Evolutionary conservation across 2,113 vertebrate species (phyloP), one percentile per base, ranked within the genome.

Genomic region (Lamprotornis superbus): DNA sequence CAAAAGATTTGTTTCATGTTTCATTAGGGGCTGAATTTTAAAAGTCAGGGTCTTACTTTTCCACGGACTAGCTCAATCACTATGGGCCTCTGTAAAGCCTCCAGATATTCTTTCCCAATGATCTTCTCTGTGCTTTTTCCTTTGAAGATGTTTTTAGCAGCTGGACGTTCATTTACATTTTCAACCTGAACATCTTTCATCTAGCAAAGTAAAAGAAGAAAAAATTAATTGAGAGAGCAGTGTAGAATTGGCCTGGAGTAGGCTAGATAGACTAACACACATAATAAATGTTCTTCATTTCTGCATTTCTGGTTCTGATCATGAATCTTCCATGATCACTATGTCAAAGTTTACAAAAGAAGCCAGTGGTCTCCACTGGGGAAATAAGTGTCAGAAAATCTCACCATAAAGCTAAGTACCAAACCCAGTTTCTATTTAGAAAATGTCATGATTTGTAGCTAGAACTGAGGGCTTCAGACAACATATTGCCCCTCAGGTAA

Each of bases 1-100:
- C 31, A 56, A 84, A 92, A 68, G 4, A 55, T 74, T 77, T 85
- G 27, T 71, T 37, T 64, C 17, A 13, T 23, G 24, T 88, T 88
- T 76, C 27, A 21, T 61, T 24, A 69, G 44, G 12, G 15, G 80
- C 1, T 59, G 37, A 73, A 80, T 52, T 92, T 95, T 76, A 85
- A 93, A 94, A 92, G 17, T 63, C 2, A 21, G 20, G 25, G 30
- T 49, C 97, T 98, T 98, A 99, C 99, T 98, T 99, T 99, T 95
- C 99, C 99, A 86, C 98, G 98, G 68, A 95, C 97, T 90, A 99
- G 97, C 69, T 99, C 99, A 79, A 99, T 52, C 60, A 99, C 71
- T 68, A 99, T 96, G 31, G 99, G 99, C 82, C 97, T 98, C 68
- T 98, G 98, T 68, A 99, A 97, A 86, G 98, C 98, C 78, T 97